Percentiles rank a stretch among this genome's conserved stretches.
These are phyloP conservation scores for Autographa pulchrina DNA, from an alignment of 2,888 invertebrate genomes.

Conservation along the genomic window DNA sequence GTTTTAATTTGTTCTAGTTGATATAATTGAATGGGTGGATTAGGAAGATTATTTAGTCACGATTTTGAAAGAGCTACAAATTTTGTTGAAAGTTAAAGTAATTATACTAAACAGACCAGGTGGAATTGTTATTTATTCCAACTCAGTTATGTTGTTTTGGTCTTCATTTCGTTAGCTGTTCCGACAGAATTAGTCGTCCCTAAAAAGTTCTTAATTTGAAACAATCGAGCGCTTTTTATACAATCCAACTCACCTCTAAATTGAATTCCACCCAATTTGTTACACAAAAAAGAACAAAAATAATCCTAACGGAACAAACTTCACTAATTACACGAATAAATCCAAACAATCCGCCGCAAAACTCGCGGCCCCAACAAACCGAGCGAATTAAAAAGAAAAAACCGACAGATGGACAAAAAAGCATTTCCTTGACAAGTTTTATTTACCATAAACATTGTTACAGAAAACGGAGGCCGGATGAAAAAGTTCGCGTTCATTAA, in stretches of 20 bases:
- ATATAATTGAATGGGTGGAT: not conserved
- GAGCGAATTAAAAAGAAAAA: slow-evolving; percentile 84
- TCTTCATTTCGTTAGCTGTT: slow-evolving; percentile 34
- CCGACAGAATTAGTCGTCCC: slow-evolving; percentile 45
- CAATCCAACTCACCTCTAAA: slow-evolving; percentile 76
- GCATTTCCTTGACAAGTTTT: slow-evolving; percentile 88
- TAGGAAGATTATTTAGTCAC: not conserved
- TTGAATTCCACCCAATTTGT: slow-evolving; percentile 81
- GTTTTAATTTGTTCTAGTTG: slow-evolving; percentile 17
- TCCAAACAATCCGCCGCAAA: slow-evolving; percentile 83
- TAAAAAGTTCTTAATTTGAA: slow-evolving; percentile 66
- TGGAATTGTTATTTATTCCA: slow-evolving; percentile 1
- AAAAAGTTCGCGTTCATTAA: slow-evolving; percentile 88
- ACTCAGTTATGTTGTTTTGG: slow-evolving; percentile 14
- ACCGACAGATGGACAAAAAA: slow-evolving; percentile 83
- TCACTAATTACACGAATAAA: slow-evolving; percentile 89
- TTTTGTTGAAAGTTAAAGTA: not conserved
- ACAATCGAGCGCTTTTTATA: slow-evolving; percentile 69
- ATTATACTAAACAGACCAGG: not conserved
- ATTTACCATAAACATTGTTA: slow-evolving; percentile 89
- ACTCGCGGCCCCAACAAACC: slow-evolving; percentile 78
- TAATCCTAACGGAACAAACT: slow-evolving; percentile 86
- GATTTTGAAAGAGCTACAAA: not conserved
- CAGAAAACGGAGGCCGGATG: slow-evolving; percentile 78
- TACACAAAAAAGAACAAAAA: slow-evolving; percentile 83